Base-by-base conservation (phyloP, 2,888 invertebrate genomes). In the Hyposoter didymator region DNA sequence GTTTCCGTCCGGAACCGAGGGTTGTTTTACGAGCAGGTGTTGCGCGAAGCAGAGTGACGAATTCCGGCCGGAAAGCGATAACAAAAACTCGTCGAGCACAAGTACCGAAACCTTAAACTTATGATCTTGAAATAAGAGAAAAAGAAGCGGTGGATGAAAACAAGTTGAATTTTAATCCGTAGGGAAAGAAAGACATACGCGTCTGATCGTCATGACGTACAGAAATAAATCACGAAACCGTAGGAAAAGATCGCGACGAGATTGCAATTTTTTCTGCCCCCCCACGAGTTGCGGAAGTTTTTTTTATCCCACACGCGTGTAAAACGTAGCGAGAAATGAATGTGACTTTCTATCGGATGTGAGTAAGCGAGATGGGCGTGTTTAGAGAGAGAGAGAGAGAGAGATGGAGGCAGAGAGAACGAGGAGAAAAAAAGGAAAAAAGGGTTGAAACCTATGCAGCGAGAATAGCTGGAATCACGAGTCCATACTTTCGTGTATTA, bases 341-440 rank as follows among this genome's bases (percentile, higher is more conserved):
- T 87, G 83, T 78, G 84, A 87, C 91, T 91, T 91, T 91, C 91
- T 90, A 91, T 87, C 88, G 79, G 74, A 85, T 84, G 78, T 80
- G 78, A 82, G 84, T 74, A 55, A 76, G 76, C 73, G 59, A 64
- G 80, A 84, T 82, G 81, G 81, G 84, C 80, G 84, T 86, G 84
- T 78, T 67, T 82, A 52, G 47, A 81, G 80, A 66, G 62, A 62
- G 75, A 35, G 10, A n/a, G 69, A 80, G 39, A 6, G 52, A n/a
- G n/a, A n/a, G n/a, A n/a, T n/a, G n/a, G n/a, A n/a, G n/a, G n/a
- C n/a, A 28, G 52, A 28, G 62, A 62, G 59, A 70, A 45, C 39
- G 35, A 39, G 19, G 22, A 43, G 28, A 47, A 28, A 45, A 73
- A 49, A 35, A 35, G 39, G 35, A 73, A 69, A 83, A 75, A 83